phyloP scores from a whole-genome alignment of 2,888 invertebrate genomes.

The Mythimna loreyi region DNA sequence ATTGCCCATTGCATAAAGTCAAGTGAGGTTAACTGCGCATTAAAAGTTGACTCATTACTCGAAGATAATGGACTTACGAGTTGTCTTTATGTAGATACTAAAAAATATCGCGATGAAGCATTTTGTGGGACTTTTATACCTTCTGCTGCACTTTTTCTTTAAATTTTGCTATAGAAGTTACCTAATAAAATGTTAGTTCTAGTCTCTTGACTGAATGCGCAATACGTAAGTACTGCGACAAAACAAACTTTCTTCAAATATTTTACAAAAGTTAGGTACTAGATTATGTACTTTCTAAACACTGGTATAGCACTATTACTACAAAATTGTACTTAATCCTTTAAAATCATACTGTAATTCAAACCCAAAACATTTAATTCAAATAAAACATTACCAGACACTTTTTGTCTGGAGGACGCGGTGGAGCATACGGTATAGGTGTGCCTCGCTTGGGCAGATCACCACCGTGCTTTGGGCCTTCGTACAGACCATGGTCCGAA shows the following conservation, averaged over 20 bases:
- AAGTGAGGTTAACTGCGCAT: constrained; percentile 15
- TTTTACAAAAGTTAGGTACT: neutral
- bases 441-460: too few species aligned
- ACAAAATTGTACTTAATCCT: too few species aligned
- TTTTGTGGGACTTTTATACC: neutral
- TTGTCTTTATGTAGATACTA: constrained; percentile 21
- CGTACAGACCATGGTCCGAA: too few species aligned
- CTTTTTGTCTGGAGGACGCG: too few species aligned
- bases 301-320: too few species aligned
- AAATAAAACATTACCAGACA: too few species aligned
- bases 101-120: neutral
- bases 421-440: too few species aligned
- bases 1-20: constrained; percentile 7
- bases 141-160: neutral
- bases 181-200: neutral
- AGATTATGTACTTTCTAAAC: neutral
- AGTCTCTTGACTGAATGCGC: constrained; percentile 8
- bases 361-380: too few species aligned
- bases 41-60: constrained; percentile 23
- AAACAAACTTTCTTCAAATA: constrained; percentile 9
- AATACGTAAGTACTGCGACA: constrained; percentile 22
- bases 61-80: constrained; percentile 9
- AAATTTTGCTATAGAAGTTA: neutral
- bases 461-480: too few species aligned
- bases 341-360: too few species aligned